Evolutionary conservation across 2,797 vertebrate species (phyloP).

Genomic region (Cyprinodon diabolis): DNA sequence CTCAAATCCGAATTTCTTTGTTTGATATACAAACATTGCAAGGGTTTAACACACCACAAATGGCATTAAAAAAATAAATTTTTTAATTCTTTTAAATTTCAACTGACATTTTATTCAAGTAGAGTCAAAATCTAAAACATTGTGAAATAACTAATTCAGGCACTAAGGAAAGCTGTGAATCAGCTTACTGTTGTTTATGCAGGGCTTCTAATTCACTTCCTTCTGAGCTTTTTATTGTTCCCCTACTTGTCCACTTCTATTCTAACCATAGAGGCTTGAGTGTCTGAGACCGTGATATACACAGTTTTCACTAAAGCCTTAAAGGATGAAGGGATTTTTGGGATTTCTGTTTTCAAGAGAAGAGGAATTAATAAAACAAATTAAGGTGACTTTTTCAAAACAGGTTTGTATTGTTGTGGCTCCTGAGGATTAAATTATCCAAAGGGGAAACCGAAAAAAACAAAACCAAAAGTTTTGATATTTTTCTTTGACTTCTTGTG

Average conservation of each 20-base stretch:
- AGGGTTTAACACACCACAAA: background rate
- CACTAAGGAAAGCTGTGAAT: background rate
- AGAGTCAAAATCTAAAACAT: no score
- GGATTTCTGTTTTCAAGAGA: background rate
- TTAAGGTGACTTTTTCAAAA: background rate
- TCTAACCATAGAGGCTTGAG: no score
- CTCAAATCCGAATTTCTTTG: background rate
- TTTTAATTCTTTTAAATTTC: background rate
- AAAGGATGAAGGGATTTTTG: background rate
- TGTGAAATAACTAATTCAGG: no score
- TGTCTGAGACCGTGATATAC: background rate
- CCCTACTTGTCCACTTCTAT: background rate
- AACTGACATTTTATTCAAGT: no score
- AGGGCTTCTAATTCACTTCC: background rate
- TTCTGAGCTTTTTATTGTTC: background rate
- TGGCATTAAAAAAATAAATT: background rate
- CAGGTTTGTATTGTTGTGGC: background rate
- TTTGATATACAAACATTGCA: background rate
- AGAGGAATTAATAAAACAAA: background rate
- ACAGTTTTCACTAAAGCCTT: background rate
- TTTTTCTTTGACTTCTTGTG: background rate
- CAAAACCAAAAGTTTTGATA: background rate
- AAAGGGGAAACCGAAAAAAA: background rate
- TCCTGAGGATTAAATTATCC: background rate
- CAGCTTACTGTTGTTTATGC: background rate